These are phyloP conservation scores for Fabriciana adippe DNA, from an alignment of 2,888 invertebrate genomes.

Conservation along the genomic window DNA sequence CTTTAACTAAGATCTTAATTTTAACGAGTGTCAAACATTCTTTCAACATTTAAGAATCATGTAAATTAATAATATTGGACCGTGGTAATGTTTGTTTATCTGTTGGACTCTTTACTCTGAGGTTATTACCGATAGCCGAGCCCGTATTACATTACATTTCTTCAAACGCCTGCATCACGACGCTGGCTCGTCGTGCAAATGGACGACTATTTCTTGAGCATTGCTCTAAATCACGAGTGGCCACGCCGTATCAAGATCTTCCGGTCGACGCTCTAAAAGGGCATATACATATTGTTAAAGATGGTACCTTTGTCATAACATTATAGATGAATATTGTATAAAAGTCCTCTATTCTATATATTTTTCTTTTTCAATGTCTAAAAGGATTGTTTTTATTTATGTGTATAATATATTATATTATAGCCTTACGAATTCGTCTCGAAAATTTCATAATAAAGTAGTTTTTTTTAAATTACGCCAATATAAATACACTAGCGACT, in stretches of 20 bases:
- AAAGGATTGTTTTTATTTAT: no score
- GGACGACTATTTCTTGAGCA: constrained; percentile 68
- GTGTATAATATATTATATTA: no score
- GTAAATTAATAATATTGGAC: not conserved
- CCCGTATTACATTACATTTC: constrained; percentile 48
- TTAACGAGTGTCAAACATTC: no score
- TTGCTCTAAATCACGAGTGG: constrained; percentile 74
- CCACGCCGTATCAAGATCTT: constrained; percentile 67
- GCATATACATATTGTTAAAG: constrained; percentile 43
- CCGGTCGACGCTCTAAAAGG: constrained; percentile 55
- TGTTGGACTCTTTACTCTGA: constrained; percentile 15
- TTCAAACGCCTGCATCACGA: constrained; percentile 57
- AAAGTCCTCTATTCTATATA: not conserved
- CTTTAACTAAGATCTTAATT: no score
- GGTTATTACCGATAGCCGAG: constrained; percentile 40
- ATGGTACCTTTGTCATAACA: constrained; percentile 7
- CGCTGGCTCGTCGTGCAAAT: constrained; percentile 61
- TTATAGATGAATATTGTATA: not conserved
- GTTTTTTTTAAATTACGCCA: no score
- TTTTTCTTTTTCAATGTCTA: not conserved
- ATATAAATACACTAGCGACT: no score
- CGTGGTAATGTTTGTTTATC: constrained; percentile 9
- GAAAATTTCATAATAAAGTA: no score
- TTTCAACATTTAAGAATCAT: no score
- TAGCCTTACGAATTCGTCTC: no score